Base-by-base conservation (phyloP, 53 echinoderm and acorn worm genomes). In the Paracentrotus lividus region DNA sequence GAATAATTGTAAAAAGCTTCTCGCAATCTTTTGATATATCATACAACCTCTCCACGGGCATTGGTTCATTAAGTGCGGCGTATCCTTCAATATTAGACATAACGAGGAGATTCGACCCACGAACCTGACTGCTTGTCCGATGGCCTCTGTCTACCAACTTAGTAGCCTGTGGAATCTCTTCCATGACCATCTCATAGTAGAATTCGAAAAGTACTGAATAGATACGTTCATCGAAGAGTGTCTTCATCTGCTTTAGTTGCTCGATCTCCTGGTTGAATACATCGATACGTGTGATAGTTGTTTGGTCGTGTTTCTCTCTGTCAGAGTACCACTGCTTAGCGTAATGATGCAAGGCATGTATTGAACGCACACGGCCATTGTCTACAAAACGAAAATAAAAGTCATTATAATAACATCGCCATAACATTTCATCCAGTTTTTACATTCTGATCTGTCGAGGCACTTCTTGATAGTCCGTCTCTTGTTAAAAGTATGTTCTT, bases 191-290 rank as follows among this genome's bases (percentile, higher is more conserved):
- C 65, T 97, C 97, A 84, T 96, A 97, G 88, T 94, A 98, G 93
- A 95, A 97, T 54, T 98, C 96, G 64, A 94, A 95, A 54, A 98
- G 85, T 33, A 96, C 96, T 0, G 96, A 93, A 91, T 98, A 96
- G 55, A 98, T 97, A 33, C 95, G 90, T 31, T 96, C 97, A 27
- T 96, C 95, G 55, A 97, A 98, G 20, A 58, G 86, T 43, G 77
- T 53, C 23, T 94, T 95, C 81, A 98, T 66, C 33, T 90, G 93
- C 16, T 93, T 84, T 2, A 98, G 92, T 88, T 94, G 56, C 5
- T 88, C 95, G 26, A 98, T 54, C 57, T 94, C 94, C 49, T 95
- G 93, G 24, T 95, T 85, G 75, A 98, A 97, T 49, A 65, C 95
- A 29, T 49, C 36, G 67, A 90, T 64, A 0, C 66, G 23, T 14